These are phyloP conservation scores for Balearica regulorum DNA, from an alignment of 2,797 vertebrate species.

Conservation along the genomic window DNA sequence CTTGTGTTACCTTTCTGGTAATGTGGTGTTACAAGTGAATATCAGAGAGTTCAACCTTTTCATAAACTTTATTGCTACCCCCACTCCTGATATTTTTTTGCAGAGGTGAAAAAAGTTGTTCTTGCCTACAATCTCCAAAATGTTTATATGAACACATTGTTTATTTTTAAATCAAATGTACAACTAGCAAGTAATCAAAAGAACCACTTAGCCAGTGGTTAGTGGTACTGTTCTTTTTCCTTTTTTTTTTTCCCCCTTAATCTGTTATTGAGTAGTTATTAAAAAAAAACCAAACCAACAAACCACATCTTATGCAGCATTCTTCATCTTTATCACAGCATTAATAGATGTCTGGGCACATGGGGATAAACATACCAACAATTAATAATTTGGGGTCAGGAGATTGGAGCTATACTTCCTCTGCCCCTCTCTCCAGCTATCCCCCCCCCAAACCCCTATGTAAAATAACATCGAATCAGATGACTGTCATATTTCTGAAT, in stretches of 20 bases:
- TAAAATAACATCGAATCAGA: background rate
- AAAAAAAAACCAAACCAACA: background rate
- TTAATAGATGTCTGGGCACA: background rate
- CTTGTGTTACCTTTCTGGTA: background rate
- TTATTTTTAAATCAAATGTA: background rate
- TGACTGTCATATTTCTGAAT: background rate
- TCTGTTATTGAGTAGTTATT: background rate
- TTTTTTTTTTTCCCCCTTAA: background rate
- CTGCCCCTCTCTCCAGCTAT: background rate
- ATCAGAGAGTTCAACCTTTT: background rate
- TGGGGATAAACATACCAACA: background rate
- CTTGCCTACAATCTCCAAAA: background rate
- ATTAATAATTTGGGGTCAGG: background rate
- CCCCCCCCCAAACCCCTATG: background rate
- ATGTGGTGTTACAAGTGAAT: background rate
- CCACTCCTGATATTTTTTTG: background rate
- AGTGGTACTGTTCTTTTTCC: background rate
- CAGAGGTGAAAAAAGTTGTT: background rate
- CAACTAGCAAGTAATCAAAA: background rate
- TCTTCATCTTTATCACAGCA: background rate
- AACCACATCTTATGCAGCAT: background rate
- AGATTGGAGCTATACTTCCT: background rate
- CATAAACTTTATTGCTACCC: background rate
- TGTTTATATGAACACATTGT: background rate
- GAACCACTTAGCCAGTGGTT: background rate